Base-by-base conservation (phyloP, 2,888 invertebrate genomes). In the Anticlea derivata region DNA sequence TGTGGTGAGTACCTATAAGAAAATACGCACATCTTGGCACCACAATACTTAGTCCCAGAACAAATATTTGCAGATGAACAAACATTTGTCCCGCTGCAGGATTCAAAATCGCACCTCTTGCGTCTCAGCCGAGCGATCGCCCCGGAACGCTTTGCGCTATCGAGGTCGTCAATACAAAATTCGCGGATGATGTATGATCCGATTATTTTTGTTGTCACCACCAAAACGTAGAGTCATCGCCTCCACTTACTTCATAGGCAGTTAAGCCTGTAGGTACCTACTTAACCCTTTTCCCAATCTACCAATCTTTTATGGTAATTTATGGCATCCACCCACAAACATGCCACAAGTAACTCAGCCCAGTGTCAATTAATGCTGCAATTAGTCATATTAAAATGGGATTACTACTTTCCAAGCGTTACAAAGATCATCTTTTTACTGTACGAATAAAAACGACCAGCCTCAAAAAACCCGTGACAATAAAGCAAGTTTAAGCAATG, bases 341-440 rank as follows among this genome's bases (percentile, higher is more conserved):
- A 48, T 30, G 20, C 43, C 43, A 45, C 61, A 56, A 58, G 52
- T 54, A 58, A 57, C 47, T 62, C 54, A 58, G 68, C 68, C 65
- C 65, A 64, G 60, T 67, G 71, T 68, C 75, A 81, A 75, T 79
- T 77, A 78, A 77, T 68, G 69, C 68, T 64, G 71, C 79, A 83
- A 86, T 87, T 85, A 84, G 82, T 79, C 83, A 76, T 75, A 86
- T 85, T 84, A 80, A 85, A 83, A 82, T 77, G 77, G 69, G 80
- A 86, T 87, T 85, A 86, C 82, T 77, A 78, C 76, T 78, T 82
- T 76, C 76, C 70, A 71, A 63, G 71, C 73, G 73, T 74, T 69
- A 76, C 75, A 66, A 72, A 75, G 73, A 70, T 66, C 70, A 67
- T 60, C 68, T 66, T 70, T 65, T 60, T 69, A 66, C 66, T 58